phyloP scores from a whole-genome alignment of 2,113 vertebrate genomes.

The Dascyllus trimaculatus region DNA sequence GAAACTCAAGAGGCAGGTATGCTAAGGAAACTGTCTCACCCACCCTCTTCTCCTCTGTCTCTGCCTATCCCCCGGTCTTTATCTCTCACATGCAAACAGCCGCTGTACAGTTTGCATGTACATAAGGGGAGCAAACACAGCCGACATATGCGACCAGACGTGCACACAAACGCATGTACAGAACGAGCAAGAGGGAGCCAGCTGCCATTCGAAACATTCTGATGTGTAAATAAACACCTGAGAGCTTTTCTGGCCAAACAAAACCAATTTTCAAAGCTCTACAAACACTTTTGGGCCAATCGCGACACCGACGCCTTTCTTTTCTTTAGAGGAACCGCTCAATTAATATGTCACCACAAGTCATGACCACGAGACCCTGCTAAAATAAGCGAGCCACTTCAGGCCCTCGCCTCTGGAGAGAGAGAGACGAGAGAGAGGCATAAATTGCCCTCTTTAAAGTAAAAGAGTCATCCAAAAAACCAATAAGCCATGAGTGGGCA shows the following conservation, averaged over 20 bases:
- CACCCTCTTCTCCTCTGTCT: constrained; percentile 19
- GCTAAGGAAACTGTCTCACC: constrained; percentile 11
- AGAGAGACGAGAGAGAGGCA: constrained; percentile 64
- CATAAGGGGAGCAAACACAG: constrained; percentile 47
- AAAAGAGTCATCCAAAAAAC: constrained; percentile 79
- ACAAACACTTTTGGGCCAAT: constrained; percentile 63
- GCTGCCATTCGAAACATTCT: constrained; percentile 57
- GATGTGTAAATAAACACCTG: constrained; percentile 73
- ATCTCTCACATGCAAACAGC: constrained; percentile 39
- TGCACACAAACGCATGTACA: constrained; percentile 26
- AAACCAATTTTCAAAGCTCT: constrained; percentile 75
- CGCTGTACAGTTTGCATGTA: constrained; percentile 33
- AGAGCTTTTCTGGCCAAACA: constrained; percentile 66
- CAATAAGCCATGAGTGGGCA: constrained; percentile 77
- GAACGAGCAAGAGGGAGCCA: constrained; percentile 16
- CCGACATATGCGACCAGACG: constrained; percentile 23
- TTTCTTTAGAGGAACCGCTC: constrained; percentile 71
- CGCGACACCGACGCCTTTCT: constrained; percentile 63
- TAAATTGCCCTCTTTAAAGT: constrained; percentile 76
- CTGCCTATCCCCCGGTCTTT: constrained; percentile 2
- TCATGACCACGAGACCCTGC: constrained; percentile 71
- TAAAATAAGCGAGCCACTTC: constrained; percentile 79
- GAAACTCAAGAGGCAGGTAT: constrained; percentile 76
- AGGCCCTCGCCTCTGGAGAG: constrained; percentile 56
- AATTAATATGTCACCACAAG: constrained; percentile 82